These are phyloP conservation scores for Mesochorus sp. DNA, from an alignment of 2,888 invertebrate genomes.

Conservation along the genomic window DNA sequence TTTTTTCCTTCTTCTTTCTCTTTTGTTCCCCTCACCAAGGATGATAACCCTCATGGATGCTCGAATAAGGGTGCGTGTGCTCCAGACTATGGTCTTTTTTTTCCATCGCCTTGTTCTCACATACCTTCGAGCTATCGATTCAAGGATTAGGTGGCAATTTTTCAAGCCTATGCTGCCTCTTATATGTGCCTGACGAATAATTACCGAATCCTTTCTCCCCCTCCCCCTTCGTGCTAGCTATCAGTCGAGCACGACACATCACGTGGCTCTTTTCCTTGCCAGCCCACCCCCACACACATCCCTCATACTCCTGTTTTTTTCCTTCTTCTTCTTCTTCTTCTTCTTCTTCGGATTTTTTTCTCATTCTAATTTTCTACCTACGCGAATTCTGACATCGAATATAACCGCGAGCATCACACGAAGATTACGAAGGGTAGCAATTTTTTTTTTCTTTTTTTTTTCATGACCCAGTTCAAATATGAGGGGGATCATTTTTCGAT, in stretches of 20 bases:
- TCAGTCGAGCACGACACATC: slow-evolving; percentile 42
- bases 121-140: slow-evolving; percentile 75
- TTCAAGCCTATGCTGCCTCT: slow-evolving; percentile 76
- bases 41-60: slow-evolving; percentile 59
- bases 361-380: slow-evolving; percentile 12
- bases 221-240: background rate
- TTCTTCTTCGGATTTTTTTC: slow-evolving; percentile 53
- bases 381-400: slow-evolving; percentile 61
- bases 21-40: slow-evolving; percentile 28
- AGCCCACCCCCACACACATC: slow-evolving; percentile 44
- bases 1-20: slow-evolving; percentile 37
- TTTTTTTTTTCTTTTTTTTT: slow-evolving; percentile 41
- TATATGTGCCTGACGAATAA: slow-evolving; percentile 73
- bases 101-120: slow-evolving; percentile 64
- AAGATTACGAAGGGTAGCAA: slow-evolving; percentile 64
- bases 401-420: slow-evolving; percentile 64
- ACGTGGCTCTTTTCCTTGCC: slow-evolving; percentile 26
- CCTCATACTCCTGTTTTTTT: slow-evolving; percentile 49
- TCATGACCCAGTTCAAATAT: slow-evolving; percentile 53
- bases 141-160: slow-evolving; percentile 80
- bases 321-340: slow-evolving; percentile 14
- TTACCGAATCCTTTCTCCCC: slow-evolving; percentile 72
- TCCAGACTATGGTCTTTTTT: slow-evolving; percentile 24
- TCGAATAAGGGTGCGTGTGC: slow-evolving; percentile 47
- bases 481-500: slow-evolving; percentile 50